These are phyloP conservation scores for Steinernema scapterisci DNA, from an alignment of 2,888 invertebrate species.

Conservation along the genomic window DNA sequence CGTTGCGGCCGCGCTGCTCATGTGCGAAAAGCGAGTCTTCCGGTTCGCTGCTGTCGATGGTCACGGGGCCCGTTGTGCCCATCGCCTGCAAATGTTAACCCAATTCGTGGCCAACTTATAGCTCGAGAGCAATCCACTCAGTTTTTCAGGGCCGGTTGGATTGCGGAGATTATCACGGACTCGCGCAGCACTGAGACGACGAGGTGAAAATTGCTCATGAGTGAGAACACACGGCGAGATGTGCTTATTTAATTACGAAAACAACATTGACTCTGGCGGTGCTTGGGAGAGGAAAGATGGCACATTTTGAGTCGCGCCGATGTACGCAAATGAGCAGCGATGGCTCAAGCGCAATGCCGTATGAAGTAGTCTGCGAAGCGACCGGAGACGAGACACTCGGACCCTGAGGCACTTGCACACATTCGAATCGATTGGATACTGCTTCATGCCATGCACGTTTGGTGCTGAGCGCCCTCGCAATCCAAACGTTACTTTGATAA, in stretches of 20 bases:
- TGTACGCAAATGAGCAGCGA: neutral
- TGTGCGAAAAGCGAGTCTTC: conserved; percentile 62
- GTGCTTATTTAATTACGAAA: neutral
- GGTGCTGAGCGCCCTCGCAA: conserved; percentile 3
- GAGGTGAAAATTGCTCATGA: no score
- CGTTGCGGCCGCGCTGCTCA: conserved; percentile 43
- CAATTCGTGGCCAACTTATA: no score
- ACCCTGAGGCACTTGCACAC: conserved; percentile 14
- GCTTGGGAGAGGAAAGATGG: neutral
- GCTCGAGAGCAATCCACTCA: no score
- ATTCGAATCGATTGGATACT: conserved; percentile 30
- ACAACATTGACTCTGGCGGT: neutral
- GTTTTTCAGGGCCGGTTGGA: no score
- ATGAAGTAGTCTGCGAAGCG: neutral
- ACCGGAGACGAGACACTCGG: conserved; percentile 13
- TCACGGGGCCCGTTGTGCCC: conserved; percentile 11
- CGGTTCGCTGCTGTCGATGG: conserved; percentile 46
- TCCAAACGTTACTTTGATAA: neutral
- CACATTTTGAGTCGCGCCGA: neutral
- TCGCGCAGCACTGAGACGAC: no score
- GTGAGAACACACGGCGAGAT: no score
- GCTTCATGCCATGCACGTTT: conserved; percentile 27
- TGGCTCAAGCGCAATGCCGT: conserved; percentile 21
- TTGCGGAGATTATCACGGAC: no score
- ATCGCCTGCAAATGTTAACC: neutral